Evolutionary conservation across 2,113 vertebrate genomes (phyloP), one percentile per base, ranked within the genome.

Genomic region (Halcyon senegalensis): DNA sequence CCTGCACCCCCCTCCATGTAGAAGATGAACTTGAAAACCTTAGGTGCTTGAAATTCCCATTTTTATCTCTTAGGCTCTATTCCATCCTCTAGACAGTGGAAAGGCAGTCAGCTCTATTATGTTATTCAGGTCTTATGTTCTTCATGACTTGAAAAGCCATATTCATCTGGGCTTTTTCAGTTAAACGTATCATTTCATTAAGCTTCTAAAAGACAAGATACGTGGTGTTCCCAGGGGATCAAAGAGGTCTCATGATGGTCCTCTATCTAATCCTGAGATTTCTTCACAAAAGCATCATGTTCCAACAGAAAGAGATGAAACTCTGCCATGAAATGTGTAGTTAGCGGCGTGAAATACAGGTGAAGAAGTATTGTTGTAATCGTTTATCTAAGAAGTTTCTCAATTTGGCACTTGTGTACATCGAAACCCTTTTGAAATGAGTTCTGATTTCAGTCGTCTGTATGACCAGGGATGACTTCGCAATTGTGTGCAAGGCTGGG

Each of bases 381-480:
- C 0, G 2, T n/a, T 80, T 86, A 39, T 51, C 15, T 87, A 51
- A 59, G 44, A 51, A 77, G 19, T 81, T 87, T 80, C 66, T 68
- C 28, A 72, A 17, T 92, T 69, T 7, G 6, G 9, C 56, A 51
- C 90, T 78, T 77, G 13, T 55, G 30, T 74, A 68, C 30, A 24
- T 63, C 0, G 1, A 84, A 92, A 81, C 13, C 5, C 23, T 89
- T 74, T 55, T 27, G 30, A 90, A 93, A 86, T 35, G 10, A 64
- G 35, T 77, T 87, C 23, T 81, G 76, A 93, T 67, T 87, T 91
- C 75, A 77, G 48, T 92, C 89, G 72, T 93, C 64, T 25, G 2
- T 70, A 43, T n/a, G 53, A 84, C 69, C 66, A 93, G 56, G 87
- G 35, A 75, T 1, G 12, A 64, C n/a, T 89, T 51, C 4, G 11